These are phyloP conservation scores for Otus sunia DNA, from an alignment of 2,113 vertebrate species.

Conservation along the genomic window DNA sequence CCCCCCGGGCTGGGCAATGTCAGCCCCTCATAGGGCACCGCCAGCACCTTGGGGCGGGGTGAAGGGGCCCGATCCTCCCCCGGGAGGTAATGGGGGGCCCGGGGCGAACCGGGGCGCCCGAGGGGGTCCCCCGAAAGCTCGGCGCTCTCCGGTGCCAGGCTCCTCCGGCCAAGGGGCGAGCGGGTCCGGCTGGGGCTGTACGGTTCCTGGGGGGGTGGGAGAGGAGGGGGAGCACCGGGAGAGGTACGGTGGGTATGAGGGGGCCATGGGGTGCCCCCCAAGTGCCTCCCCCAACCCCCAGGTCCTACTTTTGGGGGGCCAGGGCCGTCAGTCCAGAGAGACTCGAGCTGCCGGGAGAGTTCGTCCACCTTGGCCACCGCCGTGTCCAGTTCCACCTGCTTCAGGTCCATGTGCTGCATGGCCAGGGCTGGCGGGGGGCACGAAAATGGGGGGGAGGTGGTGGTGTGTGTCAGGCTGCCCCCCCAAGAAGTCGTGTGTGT, in stretches of 20 bases:
- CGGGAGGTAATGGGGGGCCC: constrained; percentile 39
- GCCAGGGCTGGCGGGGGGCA: constrained; percentile 78
- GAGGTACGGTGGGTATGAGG: neutral
- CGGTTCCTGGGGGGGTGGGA: neutral
- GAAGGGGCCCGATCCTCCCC: constrained; percentile 41
- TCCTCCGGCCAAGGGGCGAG: neutral
- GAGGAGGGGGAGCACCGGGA: neutral
- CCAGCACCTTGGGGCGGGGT: constrained; percentile 12
- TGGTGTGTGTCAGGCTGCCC: no score
- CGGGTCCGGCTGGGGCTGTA: neutral
- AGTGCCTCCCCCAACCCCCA: neutral
- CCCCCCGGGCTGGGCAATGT: neutral
- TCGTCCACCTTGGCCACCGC: constrained; percentile 88
- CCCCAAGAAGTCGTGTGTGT: no score
- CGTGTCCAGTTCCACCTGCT: constrained; percentile 88
- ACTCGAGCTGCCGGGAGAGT: constrained; percentile 87
- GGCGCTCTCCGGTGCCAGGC: neutral
- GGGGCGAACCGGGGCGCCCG: constrained; percentile 47
- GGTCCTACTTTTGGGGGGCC: constrained; percentile 16
- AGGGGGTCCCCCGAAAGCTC: neutral
- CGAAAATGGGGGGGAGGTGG: no score
- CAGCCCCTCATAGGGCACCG: constrained; percentile 6
- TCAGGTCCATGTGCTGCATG: constrained; percentile 88
- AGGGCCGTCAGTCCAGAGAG: constrained; percentile 70
- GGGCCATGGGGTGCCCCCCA: neutral